Base-by-base conservation (phyloP, 2,113 vertebrate genomes). In the Malaclemys terrapin region DNA sequence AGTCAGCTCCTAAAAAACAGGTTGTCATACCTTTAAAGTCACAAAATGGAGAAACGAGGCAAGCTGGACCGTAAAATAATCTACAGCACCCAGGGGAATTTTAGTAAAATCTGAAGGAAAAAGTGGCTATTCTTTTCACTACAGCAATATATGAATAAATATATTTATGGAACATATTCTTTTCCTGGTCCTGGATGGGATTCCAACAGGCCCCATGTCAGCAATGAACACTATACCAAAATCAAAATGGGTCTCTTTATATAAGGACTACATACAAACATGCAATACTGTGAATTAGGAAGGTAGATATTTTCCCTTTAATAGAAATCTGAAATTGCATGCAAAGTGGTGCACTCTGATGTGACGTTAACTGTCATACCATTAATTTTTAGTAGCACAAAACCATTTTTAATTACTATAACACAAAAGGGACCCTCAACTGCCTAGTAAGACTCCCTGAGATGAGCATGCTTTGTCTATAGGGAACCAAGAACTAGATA, bases 1-100 rank as follows among this genome's bases (percentile, higher is more conserved):
- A 96, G 91, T 19, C 42, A 25, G 10, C 4, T 45, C 47, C 94
- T 87, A 29, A 82, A 81, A 81, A 35, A 12, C 49, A 89, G n/a
- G 87, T 62, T 31, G 88, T 49, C 19, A 82, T 25, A 75, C 31
- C 85, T 87, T 82, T 89, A 50, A 93, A 94, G 59, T 69, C 50
- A 49, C 10, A 84, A 84, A 56, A 82, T 22, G 91, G 69, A 85
- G 22, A 65, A 31, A 35, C 1, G 54, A 38, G 17, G 35, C 53
- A 94, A 87, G 69, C 20, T 72, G 65, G 65, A 76, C 69, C 31
- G 8, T 85, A 80, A 94, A 84, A 89, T 84, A 87, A 54, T 24
- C 79, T 65, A n/a, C 62, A 91, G 78, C 92, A 94, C 16, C 45
- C 87, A 94, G 69, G 90, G 84, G 83, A 96, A 93, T 81, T 94